A percentile compares a stretch with the other conserved stretches of the same genome.
phyloP scores from a whole-genome alignment of 2,113 vertebrate species.

The Pachycephala philippinensis region DNA sequence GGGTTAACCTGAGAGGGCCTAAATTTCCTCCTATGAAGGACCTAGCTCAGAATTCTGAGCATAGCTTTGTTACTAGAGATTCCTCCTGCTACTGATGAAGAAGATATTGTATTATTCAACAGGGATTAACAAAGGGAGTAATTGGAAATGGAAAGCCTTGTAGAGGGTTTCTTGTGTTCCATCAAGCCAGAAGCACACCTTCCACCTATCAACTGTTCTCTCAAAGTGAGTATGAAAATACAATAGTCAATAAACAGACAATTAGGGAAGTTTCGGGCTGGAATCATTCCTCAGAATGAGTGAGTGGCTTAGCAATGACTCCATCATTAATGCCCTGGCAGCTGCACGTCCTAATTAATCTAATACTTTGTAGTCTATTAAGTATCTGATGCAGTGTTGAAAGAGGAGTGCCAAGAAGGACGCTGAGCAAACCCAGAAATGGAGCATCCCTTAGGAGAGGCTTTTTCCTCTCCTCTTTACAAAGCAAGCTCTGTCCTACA shows the following conservation, averaged over 20 bases:
- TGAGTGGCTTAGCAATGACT: neutral
- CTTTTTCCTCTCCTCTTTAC: neutral
- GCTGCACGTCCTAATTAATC: neutral
- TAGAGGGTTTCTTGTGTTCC: neutral
- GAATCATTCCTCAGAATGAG: neutral
- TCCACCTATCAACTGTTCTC: neutral
- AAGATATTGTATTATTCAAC: neutral
- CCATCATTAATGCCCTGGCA: neutral
- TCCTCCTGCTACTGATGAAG: neutral
- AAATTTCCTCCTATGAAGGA: neutral
- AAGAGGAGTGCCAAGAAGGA: neutral
- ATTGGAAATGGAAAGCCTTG: neutral
- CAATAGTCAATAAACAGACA: neutral
- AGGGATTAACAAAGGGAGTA: neutral
- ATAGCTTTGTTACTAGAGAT: neutral
- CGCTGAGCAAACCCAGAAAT: neutral
- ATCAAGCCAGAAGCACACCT: neutral
- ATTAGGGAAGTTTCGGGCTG: neutral
- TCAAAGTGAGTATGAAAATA: neutral
- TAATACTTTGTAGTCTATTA: neutral
- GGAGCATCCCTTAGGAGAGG: neutral
- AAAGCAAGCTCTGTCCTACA: constrained; percentile 22
- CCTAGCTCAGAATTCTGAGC: neutral
- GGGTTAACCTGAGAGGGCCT: neutral
- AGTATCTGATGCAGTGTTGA: neutral